Evolutionary conservation across 2,797 vertebrate genomes (phyloP).

Genomic region (Sebastiscus tertius): DNA sequence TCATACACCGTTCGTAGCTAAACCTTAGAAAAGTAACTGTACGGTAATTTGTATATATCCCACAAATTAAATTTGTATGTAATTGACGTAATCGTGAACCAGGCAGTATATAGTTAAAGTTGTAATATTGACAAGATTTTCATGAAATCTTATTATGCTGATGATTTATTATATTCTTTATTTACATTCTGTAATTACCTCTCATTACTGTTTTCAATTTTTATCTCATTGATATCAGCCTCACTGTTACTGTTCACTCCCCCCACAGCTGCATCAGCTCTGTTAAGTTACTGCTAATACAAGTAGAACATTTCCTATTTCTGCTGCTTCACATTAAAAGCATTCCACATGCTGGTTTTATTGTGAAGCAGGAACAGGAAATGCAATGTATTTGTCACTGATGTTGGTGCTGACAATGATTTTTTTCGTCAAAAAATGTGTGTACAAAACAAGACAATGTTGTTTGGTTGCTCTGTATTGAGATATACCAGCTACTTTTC

Average conservation of each 20-base stretch:
- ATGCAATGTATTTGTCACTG: background rate
- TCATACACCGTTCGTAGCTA: too few species aligned
- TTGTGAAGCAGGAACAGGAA: conserved; percentile 21
- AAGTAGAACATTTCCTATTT: background rate
- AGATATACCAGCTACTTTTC: background rate
- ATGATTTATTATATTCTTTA: background rate
- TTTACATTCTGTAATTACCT: background rate
- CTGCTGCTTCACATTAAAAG: conserved; percentile 20
- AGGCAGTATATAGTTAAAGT: background rate
- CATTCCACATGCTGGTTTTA: background rate
- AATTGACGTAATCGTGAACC: too few species aligned
- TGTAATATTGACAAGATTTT: background rate
- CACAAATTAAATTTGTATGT: too few species aligned
- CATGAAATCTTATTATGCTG: background rate
- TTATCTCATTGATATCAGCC: background rate
- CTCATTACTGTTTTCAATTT: background rate
- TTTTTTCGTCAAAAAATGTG: background rate
- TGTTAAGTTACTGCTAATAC: background rate
- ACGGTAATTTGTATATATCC: too few species aligned
- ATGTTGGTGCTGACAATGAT: background rate
- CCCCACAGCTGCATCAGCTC: background rate
- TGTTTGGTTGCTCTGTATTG: background rate
- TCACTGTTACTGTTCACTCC: background rate
- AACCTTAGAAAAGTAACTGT: too few species aligned
- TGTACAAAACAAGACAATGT: background rate